Conservation (phyloP, 2,797 vertebrate species). For the Cyclopterus lumpus region DNA sequence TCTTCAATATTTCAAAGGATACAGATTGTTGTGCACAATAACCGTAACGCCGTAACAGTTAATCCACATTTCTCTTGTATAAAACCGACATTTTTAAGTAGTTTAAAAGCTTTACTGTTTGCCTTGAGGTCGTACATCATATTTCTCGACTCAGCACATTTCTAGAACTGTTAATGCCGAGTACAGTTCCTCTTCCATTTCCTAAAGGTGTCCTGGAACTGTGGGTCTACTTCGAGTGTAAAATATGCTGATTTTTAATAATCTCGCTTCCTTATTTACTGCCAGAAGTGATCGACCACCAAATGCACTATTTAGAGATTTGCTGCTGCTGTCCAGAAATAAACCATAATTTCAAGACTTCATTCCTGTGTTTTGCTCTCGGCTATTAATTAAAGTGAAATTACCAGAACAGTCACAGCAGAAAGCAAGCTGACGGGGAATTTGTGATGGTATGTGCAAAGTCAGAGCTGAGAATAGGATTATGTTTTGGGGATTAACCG, state of each 20-base stretch:
- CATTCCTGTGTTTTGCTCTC: conserved; percentile 4
- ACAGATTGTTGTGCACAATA: conserved; percentile 4
- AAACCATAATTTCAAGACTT: conserved; percentile 21
- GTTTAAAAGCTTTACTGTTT: conserved; percentile 21
- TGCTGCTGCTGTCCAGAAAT: conserved; percentile 8
- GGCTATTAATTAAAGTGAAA: conserved; percentile 29
- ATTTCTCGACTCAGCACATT: conserved; percentile 24
- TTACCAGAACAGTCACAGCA: conserved; percentile 3
- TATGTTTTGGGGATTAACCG: conserved; percentile 45
- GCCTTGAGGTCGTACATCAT: conserved; percentile 7
- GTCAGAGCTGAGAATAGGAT: conserved; percentile 47
- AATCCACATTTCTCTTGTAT: conserved; percentile 30
- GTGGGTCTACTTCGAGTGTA: background rate
- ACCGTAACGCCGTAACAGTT: conserved; percentile 10
- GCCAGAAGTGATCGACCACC: background rate
- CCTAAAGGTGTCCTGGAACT: background rate
- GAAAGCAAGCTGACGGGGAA: conserved; percentile 18
- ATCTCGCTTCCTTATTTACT: background rate
- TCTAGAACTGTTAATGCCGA: background rate
- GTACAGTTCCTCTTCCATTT: conserved; percentile 12
- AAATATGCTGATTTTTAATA: conserved; percentile 17
- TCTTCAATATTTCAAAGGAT: conserved; percentile 22
- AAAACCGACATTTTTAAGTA: conserved; percentile 14
- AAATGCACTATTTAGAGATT: background rate
- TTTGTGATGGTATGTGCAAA: conserved; percentile 31